Base-by-base conservation (phyloP, 2,113 vertebrate species). In the Strigops habroptila region DNA sequence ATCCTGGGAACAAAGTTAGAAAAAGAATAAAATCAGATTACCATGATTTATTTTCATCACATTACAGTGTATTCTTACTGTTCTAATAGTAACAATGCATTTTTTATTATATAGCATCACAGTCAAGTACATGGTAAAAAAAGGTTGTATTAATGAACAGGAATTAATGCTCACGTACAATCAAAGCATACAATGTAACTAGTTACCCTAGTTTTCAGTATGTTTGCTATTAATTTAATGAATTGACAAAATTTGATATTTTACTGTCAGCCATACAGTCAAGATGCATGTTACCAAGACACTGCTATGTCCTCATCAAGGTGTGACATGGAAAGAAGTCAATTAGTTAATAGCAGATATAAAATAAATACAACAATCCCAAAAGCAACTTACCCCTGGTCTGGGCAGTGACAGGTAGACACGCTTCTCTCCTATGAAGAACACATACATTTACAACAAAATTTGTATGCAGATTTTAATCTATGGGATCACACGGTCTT, bases 371-470 rank as follows among this genome's bases (percentile, higher is more conserved):
- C 23, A 82, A 60, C 18, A 62, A 43, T 76, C 17, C 23, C 18
- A 48, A 92, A 53, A 81, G 57, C 43, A 91, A 99, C 99, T 99
- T 97, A 99, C 99, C 98, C 98, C 98, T 65, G 99, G 98, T 98
- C 99, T 99, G 78, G 99, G 99, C 88, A 99, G 98, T 46, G 99
- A 99, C 78, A 99, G 96, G 97, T 99, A 99, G 39, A 98, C 96
- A 96, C 98, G 98, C 97, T 99, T 99, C 98, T 99, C 99, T 97
- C 99, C 99, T 99, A 95, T 52, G 96, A 98, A 95, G 57, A 97
- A 98, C 88, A 98, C 65, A 98, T 23, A 97, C 6, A 92, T 96
- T 91, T 97, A 97, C 31, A 95, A 90, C 49, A 84, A 82, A 82
- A 70, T 95, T 91, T 92, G 53, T 93, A 93, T 46, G 46, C 16